Conservation (phyloP, 2,888 invertebrate genomes). For the Muschampia plurimacula region DNA sequence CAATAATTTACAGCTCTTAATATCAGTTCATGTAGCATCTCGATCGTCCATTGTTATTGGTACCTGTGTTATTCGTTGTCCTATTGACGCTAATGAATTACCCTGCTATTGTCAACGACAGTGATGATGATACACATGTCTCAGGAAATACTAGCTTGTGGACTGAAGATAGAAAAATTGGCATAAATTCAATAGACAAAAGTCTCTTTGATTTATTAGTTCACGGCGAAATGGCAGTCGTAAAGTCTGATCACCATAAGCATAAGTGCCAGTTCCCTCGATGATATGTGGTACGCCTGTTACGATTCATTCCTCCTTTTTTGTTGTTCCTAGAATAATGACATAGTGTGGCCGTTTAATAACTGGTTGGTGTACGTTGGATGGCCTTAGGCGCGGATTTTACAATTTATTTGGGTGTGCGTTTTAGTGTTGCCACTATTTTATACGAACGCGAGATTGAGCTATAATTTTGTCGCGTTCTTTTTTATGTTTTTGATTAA, state of each 20-base stretch:
- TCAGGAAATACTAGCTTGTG: no score
- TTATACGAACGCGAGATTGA: conserved; percentile 18
- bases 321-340: conserved; percentile 80
- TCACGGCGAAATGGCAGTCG: conserved; percentile 20
- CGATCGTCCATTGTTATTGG: no score
- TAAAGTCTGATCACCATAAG: conserved; percentile 57
- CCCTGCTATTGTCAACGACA: no score
- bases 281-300: conserved; percentile 81
- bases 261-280: conserved; percentile 78
- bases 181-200: background rate
- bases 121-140: no score
- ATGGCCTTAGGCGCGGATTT: conserved; percentile 69
- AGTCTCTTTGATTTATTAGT: background rate
- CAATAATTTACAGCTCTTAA: no score
- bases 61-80: no score
- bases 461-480: conserved; percentile 61
- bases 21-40: no score
- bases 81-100: no score
- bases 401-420: conserved; percentile 59
- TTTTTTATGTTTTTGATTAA: conserved; percentile 46
- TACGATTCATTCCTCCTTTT: conserved; percentile 77
- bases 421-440: conserved; percentile 53
- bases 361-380: conserved; percentile 62
- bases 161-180: no score
- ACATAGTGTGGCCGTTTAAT: conserved; percentile 81